phyloP scores from a whole-genome alignment of 2,888 invertebrate genomes.

The Lycophotia porphyrea region DNA sequence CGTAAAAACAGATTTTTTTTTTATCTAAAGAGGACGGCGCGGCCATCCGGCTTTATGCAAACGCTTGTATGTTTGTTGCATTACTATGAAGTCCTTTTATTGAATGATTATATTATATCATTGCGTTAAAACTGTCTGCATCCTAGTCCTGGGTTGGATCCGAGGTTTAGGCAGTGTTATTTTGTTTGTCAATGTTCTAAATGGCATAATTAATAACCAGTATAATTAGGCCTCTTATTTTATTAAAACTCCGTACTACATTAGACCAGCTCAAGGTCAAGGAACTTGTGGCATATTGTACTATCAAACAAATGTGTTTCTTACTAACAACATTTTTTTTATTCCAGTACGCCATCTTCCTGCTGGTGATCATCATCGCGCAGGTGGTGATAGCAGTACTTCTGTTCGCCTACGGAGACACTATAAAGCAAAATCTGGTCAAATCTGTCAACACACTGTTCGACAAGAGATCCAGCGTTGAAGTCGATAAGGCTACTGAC shows the following conservation, averaged over 20 bases:
- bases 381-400: slow-evolving; percentile 93
- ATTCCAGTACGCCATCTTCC: slow-evolving; percentile 93
- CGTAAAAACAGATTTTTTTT: neutral
- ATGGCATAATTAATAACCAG: too few species aligned
- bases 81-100: too few species aligned
- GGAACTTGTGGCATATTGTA: too few species aligned
- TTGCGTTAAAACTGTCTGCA: neutral
- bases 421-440: slow-evolving; percentile 87
- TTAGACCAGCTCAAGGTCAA: too few species aligned
- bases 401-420: slow-evolving; percentile 91
- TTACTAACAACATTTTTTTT: neutral
- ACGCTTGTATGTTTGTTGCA: neutral
- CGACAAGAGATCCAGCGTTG: slow-evolving; percentile 70
- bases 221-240: too few species aligned
- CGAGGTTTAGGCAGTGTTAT: neutral
- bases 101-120: neutral
- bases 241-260: too few species aligned
- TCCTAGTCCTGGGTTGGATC: neutral
- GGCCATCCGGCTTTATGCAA: slow-evolving; percentile 4
- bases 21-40: slow-evolving; percentile 15
- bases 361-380: slow-evolving; percentile 93
- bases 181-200: neutral
- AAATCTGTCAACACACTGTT: slow-evolving; percentile 77
- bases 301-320: neutral
- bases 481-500: slow-evolving; percentile 82